These are phyloP conservation scores for Villa cingulata DNA, from an alignment of 2,888 invertebrate genomes.

Conservation along the genomic window DNA sequence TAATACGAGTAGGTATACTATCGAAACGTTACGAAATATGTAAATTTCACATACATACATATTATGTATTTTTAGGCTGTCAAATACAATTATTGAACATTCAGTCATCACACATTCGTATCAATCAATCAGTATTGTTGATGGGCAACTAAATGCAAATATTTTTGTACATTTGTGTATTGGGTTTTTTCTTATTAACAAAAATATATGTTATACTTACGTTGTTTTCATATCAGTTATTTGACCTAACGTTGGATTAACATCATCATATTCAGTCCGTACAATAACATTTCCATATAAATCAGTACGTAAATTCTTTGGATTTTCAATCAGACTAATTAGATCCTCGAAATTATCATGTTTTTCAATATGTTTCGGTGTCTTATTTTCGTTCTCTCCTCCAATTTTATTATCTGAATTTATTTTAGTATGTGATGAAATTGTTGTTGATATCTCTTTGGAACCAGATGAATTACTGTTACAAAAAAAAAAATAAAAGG, in stretches of 20 bases:
- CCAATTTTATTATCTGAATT: conserved; percentile 22
- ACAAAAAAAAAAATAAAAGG: conserved; percentile 10
- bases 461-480: conserved; percentile 35
- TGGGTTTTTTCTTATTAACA: no score
- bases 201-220: conserved; percentile 34
- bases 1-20: no score
- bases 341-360: conserved; percentile 33
- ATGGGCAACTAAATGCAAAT: no score
- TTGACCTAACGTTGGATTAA: conserved; percentile 59
- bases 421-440: conserved; percentile 19
- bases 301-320: conserved; percentile 13
- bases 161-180: no score
- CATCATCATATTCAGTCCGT: conserved; percentile 41
- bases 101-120: no score
- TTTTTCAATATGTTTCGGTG: conserved; percentile 17
- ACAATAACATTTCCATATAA: conserved; percentile 32
- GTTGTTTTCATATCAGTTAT: conserved; percentile 42
- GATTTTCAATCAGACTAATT: conserved; percentile 20
- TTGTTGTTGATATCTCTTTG: conserved; percentile 32
- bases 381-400: conserved; percentile 9
- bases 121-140: no score
- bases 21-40: no score
- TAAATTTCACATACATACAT: no score
- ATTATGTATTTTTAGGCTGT: no score
- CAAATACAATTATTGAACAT: no score